Evolutionary conservation across 1,140 invertebrate genomes (phyloP), one percentile per base, ranked within the genome.

Genomic region (Penaeus chinensis): DNA sequence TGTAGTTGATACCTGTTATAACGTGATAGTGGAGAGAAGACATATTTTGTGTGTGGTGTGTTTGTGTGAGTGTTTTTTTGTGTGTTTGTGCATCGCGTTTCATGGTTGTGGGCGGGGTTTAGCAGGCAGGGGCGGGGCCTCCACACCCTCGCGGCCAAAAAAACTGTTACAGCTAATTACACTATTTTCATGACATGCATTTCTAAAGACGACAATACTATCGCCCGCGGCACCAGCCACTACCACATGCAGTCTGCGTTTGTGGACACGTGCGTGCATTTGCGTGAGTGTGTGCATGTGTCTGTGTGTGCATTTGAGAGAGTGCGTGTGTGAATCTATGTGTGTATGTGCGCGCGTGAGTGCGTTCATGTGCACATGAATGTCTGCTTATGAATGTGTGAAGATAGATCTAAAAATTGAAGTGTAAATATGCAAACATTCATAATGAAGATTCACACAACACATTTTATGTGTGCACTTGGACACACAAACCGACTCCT

Each of bases 161-260:
- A 74, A 18, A 87, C 78, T 87, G 85, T 87, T 87, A 81, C 79
- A 71, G 79, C 66, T 87, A 82, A 74, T 87, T 82, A 74, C 66
- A 27, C 85, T 81, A 60, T 82, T 87, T 87, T 87, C 81, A 82
- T 87, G 69, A 87, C 79, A 84, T 76, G 66, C 71, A 76, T 84
- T 84, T 62, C 66, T 84, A 87, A 87, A 87, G 85, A 87, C 65
- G 85, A 65, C 85, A 82, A 82, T 60, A 82, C 79, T 87, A 82
- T 66, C 79, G 79, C 85, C 80, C 32, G 66, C 32, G 24, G 71
- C 69, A 84, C 32, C 32, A 37, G 24, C 22, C 66, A 54, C 47
- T 60, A 24, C n/a, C 16, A 10, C 42, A 54, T 62, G 16, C 69
- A 19, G 27, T 71, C 61, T 24, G 13, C 27, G 54, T 27, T 37